These are phyloP conservation scores for Callyntrura guangdongensis DNA, from an alignment of 2,888 invertebrate genomes.

Conservation along the genomic window DNA sequence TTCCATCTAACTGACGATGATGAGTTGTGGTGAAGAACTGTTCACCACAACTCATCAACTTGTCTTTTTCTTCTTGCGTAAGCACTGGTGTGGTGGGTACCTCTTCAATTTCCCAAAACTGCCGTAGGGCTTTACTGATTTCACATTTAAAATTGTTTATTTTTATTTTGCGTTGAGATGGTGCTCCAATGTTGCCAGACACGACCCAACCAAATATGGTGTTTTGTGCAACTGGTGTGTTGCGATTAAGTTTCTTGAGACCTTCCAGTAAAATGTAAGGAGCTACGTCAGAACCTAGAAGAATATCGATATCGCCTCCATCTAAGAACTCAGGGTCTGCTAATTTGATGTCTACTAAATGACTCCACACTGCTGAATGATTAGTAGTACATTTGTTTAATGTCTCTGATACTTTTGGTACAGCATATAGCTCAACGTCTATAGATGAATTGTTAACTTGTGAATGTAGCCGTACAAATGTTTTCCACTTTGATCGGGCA, in stretches of 20 bases:
- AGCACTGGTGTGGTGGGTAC: background rate
- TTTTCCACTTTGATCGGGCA: background rate
- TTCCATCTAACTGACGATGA: slow-evolving; percentile 29
- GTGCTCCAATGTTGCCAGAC: slow-evolving; percentile 12
- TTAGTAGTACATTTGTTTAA: background rate
- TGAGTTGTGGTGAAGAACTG: slow-evolving; percentile 55
- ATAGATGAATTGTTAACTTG: background rate
- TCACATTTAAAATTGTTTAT: background rate
- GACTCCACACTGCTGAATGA: background rate
- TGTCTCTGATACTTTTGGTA: background rate
- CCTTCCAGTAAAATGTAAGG: slow-evolving; percentile 21
- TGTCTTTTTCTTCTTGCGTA: slow-evolving; percentile 62
- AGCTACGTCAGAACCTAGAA: slow-evolving; percentile 45
- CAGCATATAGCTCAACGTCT: background rate
- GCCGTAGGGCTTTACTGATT: background rate
- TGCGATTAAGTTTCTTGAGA: background rate
- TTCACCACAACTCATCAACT: too few species aligned
- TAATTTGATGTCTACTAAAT: slow-evolving; percentile 13
- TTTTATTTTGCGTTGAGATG: background rate
- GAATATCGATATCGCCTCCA: slow-evolving; percentile 49
- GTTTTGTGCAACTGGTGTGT: slow-evolving; percentile 33
- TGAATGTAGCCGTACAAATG: background rate
- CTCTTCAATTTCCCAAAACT: slow-evolving; percentile 60
- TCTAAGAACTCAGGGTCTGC: slow-evolving; percentile 15
- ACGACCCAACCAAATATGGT: slow-evolving; percentile 57